Conservation (phyloP, 2,113 vertebrate species). For the Protobothrops mucrosquamatus region DNA sequence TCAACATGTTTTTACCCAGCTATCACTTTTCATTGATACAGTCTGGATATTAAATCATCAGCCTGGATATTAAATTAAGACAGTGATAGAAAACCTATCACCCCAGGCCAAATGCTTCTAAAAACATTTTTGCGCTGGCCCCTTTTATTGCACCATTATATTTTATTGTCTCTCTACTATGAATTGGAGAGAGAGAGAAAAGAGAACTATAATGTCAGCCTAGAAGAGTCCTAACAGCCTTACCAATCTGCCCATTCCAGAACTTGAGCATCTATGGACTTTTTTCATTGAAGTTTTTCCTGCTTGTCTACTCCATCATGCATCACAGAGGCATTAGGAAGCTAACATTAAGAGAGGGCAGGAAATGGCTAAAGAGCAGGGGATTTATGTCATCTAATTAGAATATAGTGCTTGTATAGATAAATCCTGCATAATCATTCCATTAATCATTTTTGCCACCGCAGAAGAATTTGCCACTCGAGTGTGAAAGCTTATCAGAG, state of each 20-base stretch:
- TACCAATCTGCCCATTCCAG: background rate
- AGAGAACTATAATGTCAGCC: background rate
- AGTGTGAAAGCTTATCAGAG: constrained; percentile 24
- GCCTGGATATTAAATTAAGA: background rate
- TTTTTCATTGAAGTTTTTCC: background rate
- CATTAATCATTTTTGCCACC: constrained; percentile 16
- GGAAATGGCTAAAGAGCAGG: background rate
- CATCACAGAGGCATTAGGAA: rapidly evolving
- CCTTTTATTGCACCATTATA: background rate
- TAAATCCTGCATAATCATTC: constrained; percentile 4
- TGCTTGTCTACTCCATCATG: background rate
- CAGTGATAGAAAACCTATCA: background rate
- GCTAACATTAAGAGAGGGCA: background rate
- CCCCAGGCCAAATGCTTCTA: background rate
- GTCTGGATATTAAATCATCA: background rate
- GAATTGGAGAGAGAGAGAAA: background rate
- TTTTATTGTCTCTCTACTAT: background rate
- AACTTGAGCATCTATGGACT: background rate
- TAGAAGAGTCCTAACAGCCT: background rate
- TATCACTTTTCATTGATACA: background rate
- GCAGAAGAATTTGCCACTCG: constrained; percentile 31
- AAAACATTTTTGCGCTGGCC: background rate
- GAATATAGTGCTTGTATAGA: background rate
- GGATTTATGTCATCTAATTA: constrained; percentile 23
- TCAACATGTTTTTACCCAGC: background rate